Percentiles rank a stretch among this genome's conserved stretches.
Conservation (phyloP, 2,797 vertebrate genomes). For the Rhyacichthys aspro region DNA sequence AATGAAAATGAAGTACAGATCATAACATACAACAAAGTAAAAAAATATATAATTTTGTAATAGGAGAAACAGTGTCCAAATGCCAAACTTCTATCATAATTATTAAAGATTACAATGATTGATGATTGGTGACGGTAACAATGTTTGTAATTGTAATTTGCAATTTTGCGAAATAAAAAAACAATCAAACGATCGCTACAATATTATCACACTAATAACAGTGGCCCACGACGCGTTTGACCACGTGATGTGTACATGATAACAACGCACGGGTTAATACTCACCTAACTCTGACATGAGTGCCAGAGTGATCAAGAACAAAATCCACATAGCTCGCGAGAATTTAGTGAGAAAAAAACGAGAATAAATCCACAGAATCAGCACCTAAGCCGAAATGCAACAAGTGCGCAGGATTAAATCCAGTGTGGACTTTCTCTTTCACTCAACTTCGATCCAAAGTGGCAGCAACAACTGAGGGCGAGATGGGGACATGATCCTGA, state of each 20-base stretch:
- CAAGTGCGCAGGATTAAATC: slow-evolving; percentile 58
- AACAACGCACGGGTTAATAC: slow-evolving; percentile 20
- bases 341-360: not conserved
- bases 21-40: not conserved
- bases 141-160: not conserved
- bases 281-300: slow-evolving; percentile 71
- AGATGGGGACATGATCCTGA: slow-evolving; percentile 53
- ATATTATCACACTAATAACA: not conserved
- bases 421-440: slow-evolving; percentile 69
- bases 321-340: slow-evolving; percentile 56
- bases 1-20: no score
- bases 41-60: not conserved
- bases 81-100: not conserved
- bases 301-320: slow-evolving; percentile 53
- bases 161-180: no score
- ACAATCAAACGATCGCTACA: not conserved
- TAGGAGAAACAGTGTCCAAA: not conserved
- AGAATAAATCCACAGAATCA: slow-evolving; percentile 2
- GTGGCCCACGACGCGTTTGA: not conserved
- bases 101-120: not conserved
- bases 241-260: not conserved
- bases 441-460: slow-evolving; percentile 61
- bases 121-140: slow-evolving; percentile 5
- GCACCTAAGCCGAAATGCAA: slow-evolving; percentile 1
- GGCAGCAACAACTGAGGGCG: slow-evolving; percentile 42